Percentiles rank a stretch among this genome's conserved stretches.
Evolutionary conservation across 1,140 invertebrate genomes (phyloP).

Genomic region (Sarcophaga bullata): DNA sequence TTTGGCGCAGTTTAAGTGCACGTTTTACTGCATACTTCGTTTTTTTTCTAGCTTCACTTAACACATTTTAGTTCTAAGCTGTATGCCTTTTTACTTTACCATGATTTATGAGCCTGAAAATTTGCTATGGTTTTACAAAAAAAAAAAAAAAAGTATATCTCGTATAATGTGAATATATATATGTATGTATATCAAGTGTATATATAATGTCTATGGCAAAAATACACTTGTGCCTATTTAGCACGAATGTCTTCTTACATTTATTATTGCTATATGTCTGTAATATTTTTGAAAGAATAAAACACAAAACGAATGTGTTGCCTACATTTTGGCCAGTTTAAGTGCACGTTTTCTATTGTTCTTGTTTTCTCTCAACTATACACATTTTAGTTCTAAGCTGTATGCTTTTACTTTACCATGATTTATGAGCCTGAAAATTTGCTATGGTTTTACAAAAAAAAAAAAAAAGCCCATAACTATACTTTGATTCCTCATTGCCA

Average conservation of each 20-base stretch:
- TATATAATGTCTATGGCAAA: too few relatives aligned
- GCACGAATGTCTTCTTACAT: too few relatives aligned
- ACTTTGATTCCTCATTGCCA: not conserved
- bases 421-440: conserved; percentile 35
- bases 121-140: conserved; percentile 19
- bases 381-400: conserved; percentile 1
- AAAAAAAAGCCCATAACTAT: conserved; percentile 10
- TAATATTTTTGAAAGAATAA: not conserved
- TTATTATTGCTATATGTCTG: too few relatives aligned
- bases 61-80: conserved; percentile 2
- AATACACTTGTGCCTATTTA: too few relatives aligned
- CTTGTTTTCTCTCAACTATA: not conserved
- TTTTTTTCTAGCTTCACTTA: not conserved
- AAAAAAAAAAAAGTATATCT: too few relatives aligned
- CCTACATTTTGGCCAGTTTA: conserved; percentile 30
- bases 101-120: conserved; percentile 33
- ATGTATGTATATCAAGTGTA: too few relatives aligned
- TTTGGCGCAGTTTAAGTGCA: conserved; percentile 27
- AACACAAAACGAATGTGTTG: conserved; percentile 15
- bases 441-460: conserved; percentile 3
- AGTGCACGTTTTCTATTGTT: conserved; percentile 13
- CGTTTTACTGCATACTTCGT: conserved; percentile 8
- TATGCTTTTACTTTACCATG: conserved; percentile 18
- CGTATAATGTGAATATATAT: too few relatives aligned
- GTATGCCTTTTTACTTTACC: conserved; percentile 14